Conservation (phyloP, 2,888 invertebrate genomes). For the Iphiclides podalirius region DNA sequence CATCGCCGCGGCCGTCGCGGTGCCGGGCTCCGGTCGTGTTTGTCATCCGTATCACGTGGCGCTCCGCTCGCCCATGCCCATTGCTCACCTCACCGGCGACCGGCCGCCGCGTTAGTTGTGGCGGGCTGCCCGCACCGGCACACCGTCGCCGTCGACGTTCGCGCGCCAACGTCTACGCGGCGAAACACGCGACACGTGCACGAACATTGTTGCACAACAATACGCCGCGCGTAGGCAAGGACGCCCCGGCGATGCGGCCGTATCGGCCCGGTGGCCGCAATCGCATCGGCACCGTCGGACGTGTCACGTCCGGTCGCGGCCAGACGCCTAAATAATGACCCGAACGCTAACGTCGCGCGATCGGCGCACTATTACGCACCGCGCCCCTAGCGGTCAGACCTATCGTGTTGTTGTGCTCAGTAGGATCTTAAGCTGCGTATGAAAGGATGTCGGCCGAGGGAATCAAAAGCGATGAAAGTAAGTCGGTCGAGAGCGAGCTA, state of each 20-base stretch:
- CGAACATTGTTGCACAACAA: constrained; percentile 78
- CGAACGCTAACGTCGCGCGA: neutral
- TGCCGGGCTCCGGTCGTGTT: constrained; percentile 55
- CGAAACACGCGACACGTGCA: constrained; percentile 67
- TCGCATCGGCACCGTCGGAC: constrained; percentile 16
- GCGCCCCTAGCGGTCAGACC: neutral
- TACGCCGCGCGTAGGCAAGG: constrained; percentile 59
- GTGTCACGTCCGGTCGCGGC: constrained; percentile 26
- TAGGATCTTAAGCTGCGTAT: constrained; percentile 22
- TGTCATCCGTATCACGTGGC: constrained; percentile 76
- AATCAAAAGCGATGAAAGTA: constrained; percentile 41
- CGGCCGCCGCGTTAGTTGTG: constrained; percentile 69
- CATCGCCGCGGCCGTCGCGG: constrained; percentile 48
- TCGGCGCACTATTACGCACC: neutral
- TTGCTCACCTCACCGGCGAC: constrained; percentile 57
- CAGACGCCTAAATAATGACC: constrained; percentile 19
- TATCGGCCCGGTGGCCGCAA: constrained; percentile 21
- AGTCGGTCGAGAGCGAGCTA: constrained; percentile 36
- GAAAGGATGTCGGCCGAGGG: constrained; percentile 32
- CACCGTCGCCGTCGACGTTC: constrained; percentile 58
- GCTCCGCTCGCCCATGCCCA: constrained; percentile 55
- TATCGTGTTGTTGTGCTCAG: constrained; percentile 34
- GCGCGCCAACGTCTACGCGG: constrained; percentile 51
- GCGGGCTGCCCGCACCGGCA: constrained; percentile 61
- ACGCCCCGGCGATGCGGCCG: constrained; percentile 40